Evolutionary conservation across 2,888 invertebrate species (phyloP).

Genomic region (Ophonus ardosiacus): DNA sequence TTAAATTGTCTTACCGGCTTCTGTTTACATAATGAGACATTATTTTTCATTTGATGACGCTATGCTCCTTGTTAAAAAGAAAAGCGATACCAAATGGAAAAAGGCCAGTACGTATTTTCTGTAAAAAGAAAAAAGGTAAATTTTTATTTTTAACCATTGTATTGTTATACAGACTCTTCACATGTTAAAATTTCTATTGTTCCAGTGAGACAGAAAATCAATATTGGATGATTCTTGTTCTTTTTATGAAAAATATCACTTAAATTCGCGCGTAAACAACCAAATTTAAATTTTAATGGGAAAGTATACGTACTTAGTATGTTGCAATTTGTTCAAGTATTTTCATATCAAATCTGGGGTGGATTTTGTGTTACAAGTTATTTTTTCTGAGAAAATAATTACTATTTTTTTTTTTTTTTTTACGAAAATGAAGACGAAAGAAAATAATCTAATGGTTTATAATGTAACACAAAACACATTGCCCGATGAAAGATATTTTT

Average conservation of each 20-base stretch:
- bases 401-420: too few species aligned
- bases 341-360: too few species aligned
- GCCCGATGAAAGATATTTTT: too few species aligned
- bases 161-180: constrained; percentile 38
- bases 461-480: too few species aligned
- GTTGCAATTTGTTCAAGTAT: too few species aligned
- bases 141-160: constrained; percentile 1
- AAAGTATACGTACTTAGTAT: neutral
- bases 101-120: neutral
- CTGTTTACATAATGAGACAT: neutral
- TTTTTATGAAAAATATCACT: constrained; percentile 30
- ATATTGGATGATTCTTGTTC: constrained; percentile 15
- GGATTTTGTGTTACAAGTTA: too few species aligned
- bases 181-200: constrained; percentile 40
- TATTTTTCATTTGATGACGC: neutral
- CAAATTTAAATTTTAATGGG: neutral
- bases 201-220: constrained; percentile 21
- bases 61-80: neutral
- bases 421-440: too few species aligned
- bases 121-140: neutral
- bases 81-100: neutral
- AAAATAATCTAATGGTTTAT: too few species aligned
- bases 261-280: constrained; percentile 26
- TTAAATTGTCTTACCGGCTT: neutral
- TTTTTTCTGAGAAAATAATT: too few species aligned